These are phyloP conservation scores for Rhagophthalmus giganteus DNA, from an alignment of 2,888 invertebrate species.

Conservation along the genomic window DNA sequence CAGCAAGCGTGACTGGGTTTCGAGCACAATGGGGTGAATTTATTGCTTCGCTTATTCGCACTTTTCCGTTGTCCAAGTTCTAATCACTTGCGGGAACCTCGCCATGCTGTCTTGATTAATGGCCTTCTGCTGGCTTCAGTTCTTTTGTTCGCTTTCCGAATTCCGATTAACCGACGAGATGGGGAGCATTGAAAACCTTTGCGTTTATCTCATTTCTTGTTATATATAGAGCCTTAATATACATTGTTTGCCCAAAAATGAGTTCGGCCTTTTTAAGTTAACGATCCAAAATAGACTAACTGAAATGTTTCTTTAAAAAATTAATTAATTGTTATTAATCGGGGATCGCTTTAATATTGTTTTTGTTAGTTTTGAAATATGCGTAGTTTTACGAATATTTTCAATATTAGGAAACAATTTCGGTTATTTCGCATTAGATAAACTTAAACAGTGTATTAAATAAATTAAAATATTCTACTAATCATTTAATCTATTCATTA, in stretches of 20 bases:
- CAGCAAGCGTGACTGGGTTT: constrained; percentile 35
- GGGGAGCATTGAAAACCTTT: constrained; percentile 9
- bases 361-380: too few relatives aligned
- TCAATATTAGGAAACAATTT: too few relatives aligned
- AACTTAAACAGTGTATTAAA: too few relatives aligned
- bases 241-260: neutral
- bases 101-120: constrained; percentile 26
- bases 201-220: constrained; percentile 8
- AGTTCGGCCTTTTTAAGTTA: too few relatives aligned
- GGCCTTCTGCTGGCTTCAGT: constrained; percentile 17
- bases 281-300: too few relatives aligned
- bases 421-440: too few relatives aligned
- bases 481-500: too few relatives aligned
- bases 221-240: neutral
- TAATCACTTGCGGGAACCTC: constrained; percentile 36
- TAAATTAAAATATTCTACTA: too few relatives aligned
- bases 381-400: too few relatives aligned
- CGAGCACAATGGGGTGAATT: constrained; percentile 38
- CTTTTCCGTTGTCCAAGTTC: constrained; percentile 39
- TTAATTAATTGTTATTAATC: too few relatives aligned
- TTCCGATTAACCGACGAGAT: constrained; percentile 12
- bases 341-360: too few relatives aligned
- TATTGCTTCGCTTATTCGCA: constrained; percentile 42
- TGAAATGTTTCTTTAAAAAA: too few relatives aligned
- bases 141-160: constrained; percentile 24